Conservation (phyloP, 1,140 invertebrate species). For the Philotrypesis tridentata region DNA sequence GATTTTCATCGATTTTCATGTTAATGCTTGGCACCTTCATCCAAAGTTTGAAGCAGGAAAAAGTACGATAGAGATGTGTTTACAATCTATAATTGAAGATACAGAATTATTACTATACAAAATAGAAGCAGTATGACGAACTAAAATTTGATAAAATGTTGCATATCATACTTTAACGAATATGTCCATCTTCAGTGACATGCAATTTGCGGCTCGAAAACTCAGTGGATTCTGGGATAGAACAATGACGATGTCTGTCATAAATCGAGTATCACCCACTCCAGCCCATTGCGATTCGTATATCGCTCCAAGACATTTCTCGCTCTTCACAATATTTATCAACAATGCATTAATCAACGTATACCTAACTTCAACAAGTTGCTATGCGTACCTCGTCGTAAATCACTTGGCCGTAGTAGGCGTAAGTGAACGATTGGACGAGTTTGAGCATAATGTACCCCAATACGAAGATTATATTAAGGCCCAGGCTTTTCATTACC, state of each 20-base stretch:
- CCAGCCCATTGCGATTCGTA: conserved; percentile 47
- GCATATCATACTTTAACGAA: conserved; percentile 43
- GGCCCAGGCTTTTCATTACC: neutral
- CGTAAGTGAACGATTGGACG: conserved; percentile 1
- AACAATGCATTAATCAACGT: too few species aligned
- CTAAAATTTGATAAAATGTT: too few species aligned
- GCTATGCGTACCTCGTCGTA: neutral
- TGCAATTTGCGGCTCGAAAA: conserved; percentile 51
- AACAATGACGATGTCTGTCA: too few species aligned
- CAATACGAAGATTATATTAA: neutral
- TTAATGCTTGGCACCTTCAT: neutral
- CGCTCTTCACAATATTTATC: neutral
- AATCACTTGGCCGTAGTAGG: neutral
- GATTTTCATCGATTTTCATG: too few species aligned
- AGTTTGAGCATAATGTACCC: neutral
- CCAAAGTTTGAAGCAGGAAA: conserved; percentile 52
- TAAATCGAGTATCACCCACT: too few species aligned
- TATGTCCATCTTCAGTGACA: conserved; percentile 52
- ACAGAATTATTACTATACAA: too few species aligned
- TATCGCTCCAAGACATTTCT: neutral
- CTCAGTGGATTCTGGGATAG: conserved; percentile 53
- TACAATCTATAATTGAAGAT: conserved; percentile 45
- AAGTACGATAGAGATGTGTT: conserved; percentile 56
- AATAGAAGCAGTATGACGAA: too few species aligned
- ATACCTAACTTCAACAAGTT: too few species aligned